Evolutionary conservation across 2,113 vertebrate genomes (phyloP).

Genomic region (Mormyrus lacerda): DNA sequence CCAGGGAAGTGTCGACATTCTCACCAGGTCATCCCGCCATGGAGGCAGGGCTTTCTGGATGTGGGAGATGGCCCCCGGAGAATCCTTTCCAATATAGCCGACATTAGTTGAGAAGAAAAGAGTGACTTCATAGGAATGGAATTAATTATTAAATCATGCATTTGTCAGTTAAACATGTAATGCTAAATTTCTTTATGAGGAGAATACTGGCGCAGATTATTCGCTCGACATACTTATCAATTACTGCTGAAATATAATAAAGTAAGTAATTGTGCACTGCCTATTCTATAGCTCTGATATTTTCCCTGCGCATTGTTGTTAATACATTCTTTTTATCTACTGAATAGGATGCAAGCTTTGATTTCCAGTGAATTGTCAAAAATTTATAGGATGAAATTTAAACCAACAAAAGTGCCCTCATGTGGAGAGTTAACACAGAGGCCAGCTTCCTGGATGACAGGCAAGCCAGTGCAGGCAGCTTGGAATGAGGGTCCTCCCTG

Average conservation of each 20-base stretch:
- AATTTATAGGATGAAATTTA: not conserved
- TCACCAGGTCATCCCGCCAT: constrained; percentile 66
- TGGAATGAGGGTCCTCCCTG: not conserved
- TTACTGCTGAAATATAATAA: not conserved
- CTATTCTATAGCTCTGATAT: not conserved
- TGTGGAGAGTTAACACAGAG: not conserved
- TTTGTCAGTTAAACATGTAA: not conserved
- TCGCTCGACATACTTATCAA: not conserved
- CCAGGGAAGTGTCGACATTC: not conserved
- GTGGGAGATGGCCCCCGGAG: constrained; percentile 41
- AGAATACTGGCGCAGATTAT: not conserved
- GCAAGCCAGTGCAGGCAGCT: not conserved
- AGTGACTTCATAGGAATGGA: not conserved
- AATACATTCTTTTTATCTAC: not conserved
- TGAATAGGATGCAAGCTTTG: not conserved
- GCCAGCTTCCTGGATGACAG: not conserved
- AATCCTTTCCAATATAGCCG: constrained; percentile 45
- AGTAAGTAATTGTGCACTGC: not conserved
- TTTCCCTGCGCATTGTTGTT: not conserved
- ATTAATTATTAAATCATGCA: not conserved
- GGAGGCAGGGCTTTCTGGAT: constrained; percentile 53
- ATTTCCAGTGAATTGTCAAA: not conserved
- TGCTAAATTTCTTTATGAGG: not conserved
- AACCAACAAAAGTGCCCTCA: not conserved
- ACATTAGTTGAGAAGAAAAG: not conserved